Evolutionary conservation across 2,797 vertebrate genomes (phyloP).

Genomic region (Coregonus suidteri): DNA sequence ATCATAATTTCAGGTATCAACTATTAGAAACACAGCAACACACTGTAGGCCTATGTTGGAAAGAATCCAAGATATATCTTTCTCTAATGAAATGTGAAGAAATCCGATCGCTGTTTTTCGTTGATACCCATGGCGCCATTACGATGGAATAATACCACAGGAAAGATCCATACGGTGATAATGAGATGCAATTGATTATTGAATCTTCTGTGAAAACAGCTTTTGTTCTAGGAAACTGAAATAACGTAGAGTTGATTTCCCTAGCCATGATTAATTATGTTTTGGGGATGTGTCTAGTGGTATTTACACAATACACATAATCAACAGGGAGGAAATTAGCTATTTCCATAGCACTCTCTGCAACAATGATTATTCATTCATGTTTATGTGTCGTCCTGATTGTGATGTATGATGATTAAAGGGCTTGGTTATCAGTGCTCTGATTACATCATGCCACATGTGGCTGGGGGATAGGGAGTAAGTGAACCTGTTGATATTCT

Average conservation of each 20-base stretch:
- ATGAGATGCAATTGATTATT: slow-evolving; percentile 75
- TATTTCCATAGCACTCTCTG: slow-evolving; percentile 38
- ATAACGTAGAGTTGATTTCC: slow-evolving; percentile 60
- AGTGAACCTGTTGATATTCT: background rate
- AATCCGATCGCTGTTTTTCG: slow-evolving; percentile 32
- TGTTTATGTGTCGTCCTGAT: slow-evolving; percentile 43
- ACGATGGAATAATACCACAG: slow-evolving; percentile 52
- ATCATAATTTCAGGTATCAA: background rate
- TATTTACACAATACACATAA: slow-evolving; percentile 64
- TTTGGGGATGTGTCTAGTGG: slow-evolving; percentile 60
- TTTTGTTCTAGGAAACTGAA: slow-evolving; percentile 63
- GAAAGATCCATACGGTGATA: slow-evolving; percentile 66
- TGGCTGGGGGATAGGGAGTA: background rate
- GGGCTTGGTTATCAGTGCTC: background rate
- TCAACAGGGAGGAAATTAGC: slow-evolving; percentile 56
- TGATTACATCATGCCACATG: background rate
- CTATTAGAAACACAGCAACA: background rate
- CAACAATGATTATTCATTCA: slow-evolving; percentile 32
- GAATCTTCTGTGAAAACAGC: slow-evolving; percentile 57
- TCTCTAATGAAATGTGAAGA: background rate
- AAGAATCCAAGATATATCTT: background rate
- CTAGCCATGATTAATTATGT: slow-evolving; percentile 71
- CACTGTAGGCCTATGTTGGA: background rate
- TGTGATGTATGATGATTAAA: slow-evolving; percentile 14
- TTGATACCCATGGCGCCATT: slow-evolving; percentile 49